phyloP scores from a whole-genome alignment of 1,140 invertebrate species.

The Amphibalanus amphitrite region DNA sequence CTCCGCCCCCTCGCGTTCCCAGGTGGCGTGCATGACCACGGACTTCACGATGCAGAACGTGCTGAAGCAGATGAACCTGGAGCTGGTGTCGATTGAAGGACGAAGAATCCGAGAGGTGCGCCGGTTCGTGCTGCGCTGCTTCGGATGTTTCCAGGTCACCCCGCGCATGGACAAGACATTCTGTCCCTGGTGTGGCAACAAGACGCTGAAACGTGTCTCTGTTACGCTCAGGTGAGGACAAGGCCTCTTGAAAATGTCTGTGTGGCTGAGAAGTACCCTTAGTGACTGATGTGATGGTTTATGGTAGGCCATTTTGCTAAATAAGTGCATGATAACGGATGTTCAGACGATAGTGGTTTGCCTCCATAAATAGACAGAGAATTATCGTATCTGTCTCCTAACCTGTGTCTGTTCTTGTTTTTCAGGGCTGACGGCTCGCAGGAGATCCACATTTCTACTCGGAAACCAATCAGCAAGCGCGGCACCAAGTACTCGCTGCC shows the following conservation, averaged over 20 bases:
- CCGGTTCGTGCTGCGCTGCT: constrained; percentile 84
- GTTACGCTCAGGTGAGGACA: constrained; percentile 44
- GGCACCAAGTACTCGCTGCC: constrained; percentile 69
- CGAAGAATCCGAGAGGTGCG: constrained; percentile 63
- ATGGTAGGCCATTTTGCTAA: too few relatives aligned
- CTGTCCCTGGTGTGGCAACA: constrained; percentile 86
- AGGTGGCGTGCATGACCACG: constrained; percentile 80
- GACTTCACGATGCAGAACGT: constrained; percentile 98
- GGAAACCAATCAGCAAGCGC: constrained; percentile 53
- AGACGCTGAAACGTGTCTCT: constrained; percentile 76
- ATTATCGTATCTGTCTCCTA: too few relatives aligned
- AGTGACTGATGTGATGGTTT: too few relatives aligned
- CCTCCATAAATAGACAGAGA: too few relatives aligned
- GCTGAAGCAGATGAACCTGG: constrained; percentile 80
- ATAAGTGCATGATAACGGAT: too few relatives aligned
- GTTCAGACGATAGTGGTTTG: too few relatives aligned
- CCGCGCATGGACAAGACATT: constrained; percentile 76
- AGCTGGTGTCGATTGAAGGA: constrained; percentile 74
- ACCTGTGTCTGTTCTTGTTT: not conserved
- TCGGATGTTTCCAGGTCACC: constrained; percentile 79
- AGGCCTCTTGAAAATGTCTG: too few relatives aligned
- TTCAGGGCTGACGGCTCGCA: constrained; percentile 66
- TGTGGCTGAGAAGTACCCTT: too few relatives aligned
- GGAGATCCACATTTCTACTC: constrained; percentile 67
- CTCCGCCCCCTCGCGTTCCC: constrained; percentile 16